These are phyloP conservation scores for Callyntrura sp. DNA, from an alignment of 2,888 invertebrate genomes.

Conservation along the genomic window DNA sequence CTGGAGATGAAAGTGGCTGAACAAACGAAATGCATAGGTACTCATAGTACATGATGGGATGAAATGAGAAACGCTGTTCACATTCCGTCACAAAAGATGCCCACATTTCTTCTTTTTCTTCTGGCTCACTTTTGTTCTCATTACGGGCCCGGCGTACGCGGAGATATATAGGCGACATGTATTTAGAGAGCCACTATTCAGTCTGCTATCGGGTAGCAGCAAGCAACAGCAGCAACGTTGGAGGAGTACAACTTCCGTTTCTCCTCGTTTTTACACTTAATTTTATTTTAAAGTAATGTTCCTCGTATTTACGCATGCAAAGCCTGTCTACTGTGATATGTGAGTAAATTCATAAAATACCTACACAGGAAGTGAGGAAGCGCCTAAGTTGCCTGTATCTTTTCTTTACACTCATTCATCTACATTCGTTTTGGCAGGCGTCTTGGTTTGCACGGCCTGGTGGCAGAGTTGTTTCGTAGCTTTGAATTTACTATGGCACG, in stretches of 20 bases:
- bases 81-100: slow-evolving; percentile 62
- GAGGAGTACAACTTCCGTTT: background rate
- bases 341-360: slow-evolving; percentile 34
- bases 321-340: slow-evolving; percentile 45
- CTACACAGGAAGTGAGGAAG: background rate
- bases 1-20: slow-evolving; percentile 29
- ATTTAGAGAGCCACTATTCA: too few species aligned
- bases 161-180: too few species aligned
- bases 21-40: slow-evolving; percentile 16
- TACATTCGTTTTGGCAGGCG: background rate
- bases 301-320: slow-evolving; percentile 46
- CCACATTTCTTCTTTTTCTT: slow-evolving; percentile 64
- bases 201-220: too few species aligned
- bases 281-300: slow-evolving; percentile 47
- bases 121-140: slow-evolving; percentile 46
- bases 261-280: slow-evolving; percentile 38
- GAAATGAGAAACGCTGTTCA: slow-evolving; percentile 38
- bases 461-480: background rate
- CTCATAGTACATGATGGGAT: background rate
- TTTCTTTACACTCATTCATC: background rate
- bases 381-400: background rate
- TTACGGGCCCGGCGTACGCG: too few species aligned
- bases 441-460: background rate
- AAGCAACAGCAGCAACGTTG: too few species aligned
- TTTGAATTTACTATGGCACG: background rate